Evolutionary conservation across 37 sponge, comb jelly and placozoan species (phyloP).

Genomic region (Agelas oroides): DNA sequence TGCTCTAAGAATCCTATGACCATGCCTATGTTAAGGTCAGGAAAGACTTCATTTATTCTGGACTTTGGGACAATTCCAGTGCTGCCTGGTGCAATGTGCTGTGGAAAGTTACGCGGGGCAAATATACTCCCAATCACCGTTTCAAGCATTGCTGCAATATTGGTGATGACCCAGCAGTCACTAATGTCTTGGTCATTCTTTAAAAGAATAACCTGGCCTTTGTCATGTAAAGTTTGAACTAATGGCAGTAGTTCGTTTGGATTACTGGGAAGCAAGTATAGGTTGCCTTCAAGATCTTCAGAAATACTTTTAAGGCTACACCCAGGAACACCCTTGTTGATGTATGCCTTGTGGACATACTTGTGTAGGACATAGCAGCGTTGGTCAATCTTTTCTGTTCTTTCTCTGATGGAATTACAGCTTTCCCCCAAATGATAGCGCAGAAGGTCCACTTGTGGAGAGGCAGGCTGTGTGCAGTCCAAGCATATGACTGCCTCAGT

Average conservation of each 20-base stretch:
- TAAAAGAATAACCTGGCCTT: constrained; percentile 2
- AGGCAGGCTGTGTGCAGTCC: too few species aligned
- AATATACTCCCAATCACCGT: constrained; percentile 18
- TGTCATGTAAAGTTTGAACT: background rate
- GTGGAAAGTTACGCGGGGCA: constrained; percentile 20
- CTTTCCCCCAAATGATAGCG: too few species aligned
- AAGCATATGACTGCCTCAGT: too few species aligned
- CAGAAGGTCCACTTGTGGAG: too few species aligned
- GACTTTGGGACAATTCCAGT: constrained; percentile 15
- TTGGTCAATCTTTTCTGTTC: too few species aligned
- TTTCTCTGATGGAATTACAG: too few species aligned
- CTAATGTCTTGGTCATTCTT: background rate
- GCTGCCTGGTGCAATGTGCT: background rate
- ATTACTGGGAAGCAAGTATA: background rate
- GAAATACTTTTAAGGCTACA: background rate
- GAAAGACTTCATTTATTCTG: background rate
- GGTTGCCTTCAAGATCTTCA: background rate
- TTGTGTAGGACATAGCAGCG: too few species aligned
- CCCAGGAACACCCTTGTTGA: background rate
- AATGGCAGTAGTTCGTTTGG: background rate
- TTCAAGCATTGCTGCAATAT: constrained; percentile 6
- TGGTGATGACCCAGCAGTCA: constrained; percentile 4
- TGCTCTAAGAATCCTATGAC: constrained; percentile 6
- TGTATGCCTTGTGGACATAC: background rate
- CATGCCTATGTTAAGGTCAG: constrained; percentile 1